Evolutionary conservation across 92 coral and sea anemone species (phyloP).

Genomic region (Montipora capitata): DNA sequence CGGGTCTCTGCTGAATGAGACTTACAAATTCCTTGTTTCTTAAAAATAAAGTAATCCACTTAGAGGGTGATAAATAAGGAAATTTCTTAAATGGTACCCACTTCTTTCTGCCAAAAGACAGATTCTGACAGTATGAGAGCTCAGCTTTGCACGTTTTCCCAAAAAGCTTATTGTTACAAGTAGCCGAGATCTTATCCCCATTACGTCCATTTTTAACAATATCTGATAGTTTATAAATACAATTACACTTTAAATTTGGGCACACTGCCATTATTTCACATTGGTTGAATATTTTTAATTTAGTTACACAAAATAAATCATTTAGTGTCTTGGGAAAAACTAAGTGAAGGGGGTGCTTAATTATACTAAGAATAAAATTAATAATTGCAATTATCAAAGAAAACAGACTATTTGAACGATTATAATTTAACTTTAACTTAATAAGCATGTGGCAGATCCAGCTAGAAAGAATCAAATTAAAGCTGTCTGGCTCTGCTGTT

Average conservation of each 20-base stretch:
- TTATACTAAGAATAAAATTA: constrained; percentile 31
- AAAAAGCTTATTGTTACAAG: constrained; percentile 18
- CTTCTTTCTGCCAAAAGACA: too few relatives aligned
- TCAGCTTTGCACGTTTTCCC: constrained; percentile 34
- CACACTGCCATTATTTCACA: constrained; percentile 38
- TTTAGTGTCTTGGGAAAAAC: constrained; percentile 51
- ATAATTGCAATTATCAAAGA: constrained; percentile 12
- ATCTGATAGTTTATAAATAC: constrained; percentile 21
- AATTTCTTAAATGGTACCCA: too few relatives aligned
- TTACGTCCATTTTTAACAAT: constrained; percentile 13
- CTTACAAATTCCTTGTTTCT: too few relatives aligned
- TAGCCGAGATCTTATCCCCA: constrained; percentile 42
- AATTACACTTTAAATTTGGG: constrained; percentile 54
- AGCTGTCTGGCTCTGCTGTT: not conserved
- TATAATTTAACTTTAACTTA: constrained; percentile 30
- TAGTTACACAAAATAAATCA: constrained; percentile 24
- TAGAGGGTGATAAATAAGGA: too few relatives aligned
- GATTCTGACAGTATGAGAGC: constrained; percentile 32
- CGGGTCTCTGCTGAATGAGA: too few relatives aligned
- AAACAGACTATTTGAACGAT: constrained; percentile 25
- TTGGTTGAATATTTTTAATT: constrained; percentile 16
- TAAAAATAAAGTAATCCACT: too few relatives aligned
- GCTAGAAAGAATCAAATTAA: not conserved
- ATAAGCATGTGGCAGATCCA: constrained; percentile 45
- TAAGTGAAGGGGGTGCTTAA: constrained; percentile 52